Base-by-base conservation (phyloP, 1,140 invertebrate species). In the Nephila pilipes region DNA sequence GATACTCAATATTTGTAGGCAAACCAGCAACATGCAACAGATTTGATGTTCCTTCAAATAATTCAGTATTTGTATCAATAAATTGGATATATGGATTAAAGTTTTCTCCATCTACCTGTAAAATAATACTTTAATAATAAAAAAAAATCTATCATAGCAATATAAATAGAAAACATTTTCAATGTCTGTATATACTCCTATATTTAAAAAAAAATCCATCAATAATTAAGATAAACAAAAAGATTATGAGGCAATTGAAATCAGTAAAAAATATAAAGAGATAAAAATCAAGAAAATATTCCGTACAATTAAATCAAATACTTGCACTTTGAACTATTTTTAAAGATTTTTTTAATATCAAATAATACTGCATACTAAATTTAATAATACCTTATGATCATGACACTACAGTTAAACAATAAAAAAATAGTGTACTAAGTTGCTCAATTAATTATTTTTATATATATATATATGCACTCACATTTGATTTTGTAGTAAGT, bases 1-100 rank as follows among this genome's bases (percentile, higher is more conserved):
- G 97, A 94, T 97, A 96, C 29, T 97, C 97, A 95, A 98, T 97
- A 12, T 97, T 97, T 60, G 55, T 36, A 54, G 81, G 93, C 16
- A 92, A 89, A 20, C 93, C 93, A 85, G 87, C 79, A 14, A 94
- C 54, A 54, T 90, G 80, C 18, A 90, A 22, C 2, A 63, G 18
- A 83, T 90, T 94, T 36, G 90, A 83, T 22, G 63, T 81, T 60
- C 88, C 87, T n/a, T 81, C 85, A 92, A 79, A 90, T 38, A 32
- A 32, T 60, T 54, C 69, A 12, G 32, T n/a, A 25, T 29, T 54
- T 18, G 58, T 20, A 22, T 75, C 93, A 32, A 92, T 65, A 1
- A 90, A 25, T 46, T 94, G 93, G n/a, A 93, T 93, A 58, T 85
- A 90, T 12, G 93, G 93, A 58, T 88, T 85, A 54, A 92, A 87